Conservation (phyloP, 2,797 vertebrate species). For the Craterocephalus amniculus region DNA sequence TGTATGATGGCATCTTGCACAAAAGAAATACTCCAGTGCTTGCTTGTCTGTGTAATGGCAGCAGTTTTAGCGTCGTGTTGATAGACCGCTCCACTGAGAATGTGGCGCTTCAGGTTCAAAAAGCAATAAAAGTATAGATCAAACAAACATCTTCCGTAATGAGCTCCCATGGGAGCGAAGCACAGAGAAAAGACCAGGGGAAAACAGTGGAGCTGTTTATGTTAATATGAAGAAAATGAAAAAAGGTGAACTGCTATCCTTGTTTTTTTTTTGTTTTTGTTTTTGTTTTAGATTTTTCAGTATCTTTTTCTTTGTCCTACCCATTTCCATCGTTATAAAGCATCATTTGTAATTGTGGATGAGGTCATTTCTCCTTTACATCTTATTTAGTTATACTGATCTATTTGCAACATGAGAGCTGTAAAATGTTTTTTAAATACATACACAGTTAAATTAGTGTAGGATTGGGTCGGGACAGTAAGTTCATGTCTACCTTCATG, state of each 20-base stretch:
- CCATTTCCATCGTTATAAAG: not conserved
- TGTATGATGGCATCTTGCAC: constrained; percentile 30
- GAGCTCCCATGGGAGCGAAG: constrained; percentile 61
- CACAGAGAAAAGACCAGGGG: constrained; percentile 22
- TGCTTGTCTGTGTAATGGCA: constrained; percentile 57
- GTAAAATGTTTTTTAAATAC: too few relatives aligned
- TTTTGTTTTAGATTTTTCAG: not conserved
- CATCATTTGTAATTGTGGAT: not conserved
- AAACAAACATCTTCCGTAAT: constrained; percentile 67
- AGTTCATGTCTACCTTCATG: too few relatives aligned
- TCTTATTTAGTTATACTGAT: too few relatives aligned
- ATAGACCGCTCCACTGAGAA: constrained; percentile 43
- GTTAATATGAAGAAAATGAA: constrained; percentile 1
- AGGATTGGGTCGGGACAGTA: too few relatives aligned
- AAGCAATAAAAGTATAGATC: constrained; percentile 61
- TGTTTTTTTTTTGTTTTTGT: constrained; percentile 6
- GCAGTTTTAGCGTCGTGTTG: constrained; percentile 42
- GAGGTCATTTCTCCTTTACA: not conserved
- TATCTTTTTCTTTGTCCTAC: not conserved
- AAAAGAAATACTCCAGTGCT: constrained; percentile 2
- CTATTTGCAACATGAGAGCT: too few relatives aligned
- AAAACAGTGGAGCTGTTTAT: constrained; percentile 4
- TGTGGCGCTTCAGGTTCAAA: constrained; percentile 58
- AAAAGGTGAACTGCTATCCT: not conserved
- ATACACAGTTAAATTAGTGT: too few relatives aligned